Evolutionary conservation across 2,113 vertebrate genomes (phyloP), one percentile per base, ranked within the genome.

Genomic region (Beaufortia kweichowensis): DNA sequence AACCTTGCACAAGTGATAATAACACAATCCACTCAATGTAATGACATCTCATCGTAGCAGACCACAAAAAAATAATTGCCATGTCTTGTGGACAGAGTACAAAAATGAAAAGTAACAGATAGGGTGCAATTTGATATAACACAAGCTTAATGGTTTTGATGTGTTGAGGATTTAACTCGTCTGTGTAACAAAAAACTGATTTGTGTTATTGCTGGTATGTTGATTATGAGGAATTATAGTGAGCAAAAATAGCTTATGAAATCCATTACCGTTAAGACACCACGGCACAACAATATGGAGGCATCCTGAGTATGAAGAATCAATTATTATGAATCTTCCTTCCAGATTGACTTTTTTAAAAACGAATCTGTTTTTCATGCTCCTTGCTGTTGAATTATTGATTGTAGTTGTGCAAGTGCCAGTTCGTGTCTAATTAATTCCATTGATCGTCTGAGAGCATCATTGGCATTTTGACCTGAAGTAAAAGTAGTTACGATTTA

Each of bases 391-490:
- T 77, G 53, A 69, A 26, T 28, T 41, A 71, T 71, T 19, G 63
- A 77, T 77, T 28, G 46, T 10, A 31, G 35, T 33, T 29, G 26
- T 77, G 62, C 62, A 43, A 56, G 48, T 56, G 62, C 39, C 75
- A 69, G 64, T 68, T 77, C 68, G 64, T 60, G 15, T 69, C 76
- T 77, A 69, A 61, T 59, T 71, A 57, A 77, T 61, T 77, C 19
- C 61, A 69, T 69, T 14, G 65, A 60, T 77, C 35, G 23, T 8
- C 31, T 57, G 4, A 21, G 65, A 60, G 56, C 29, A 46, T 66
- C 61, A 55, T 35, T 39, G 39, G 31, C 17, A 43, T 19, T 56
- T 57, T 29, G 50, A 60, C 21, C 6, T 4, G 21, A 28, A 61
- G 28, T 17, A 23, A 67, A 76, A 60, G 75, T 48, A 60, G 50